Conservation (phyloP, 2,797 vertebrate species). For the Amblyopsis hoosieri region DNA sequence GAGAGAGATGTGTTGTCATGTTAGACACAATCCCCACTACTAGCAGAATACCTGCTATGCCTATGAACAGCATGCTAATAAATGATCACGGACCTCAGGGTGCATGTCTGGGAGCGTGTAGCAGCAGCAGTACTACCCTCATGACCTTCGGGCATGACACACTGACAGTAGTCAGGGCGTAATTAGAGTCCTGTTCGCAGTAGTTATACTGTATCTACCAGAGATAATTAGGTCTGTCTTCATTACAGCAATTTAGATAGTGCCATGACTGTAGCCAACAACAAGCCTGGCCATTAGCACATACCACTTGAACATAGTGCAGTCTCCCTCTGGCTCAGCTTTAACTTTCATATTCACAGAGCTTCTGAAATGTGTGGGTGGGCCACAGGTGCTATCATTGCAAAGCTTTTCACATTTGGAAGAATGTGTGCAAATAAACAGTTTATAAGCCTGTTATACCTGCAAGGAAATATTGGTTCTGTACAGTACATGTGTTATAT, state of each 20-base stretch:
- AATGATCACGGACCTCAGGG: conserved; percentile 30
- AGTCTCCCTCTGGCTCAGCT: conserved; percentile 22
- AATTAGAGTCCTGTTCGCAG: conserved; percentile 64
- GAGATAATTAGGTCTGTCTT: conserved; percentile 68
- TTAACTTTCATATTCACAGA: conserved; percentile 29
- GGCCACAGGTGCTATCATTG: conserved; percentile 46
- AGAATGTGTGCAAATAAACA: conserved; percentile 19
- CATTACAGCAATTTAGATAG: conserved; percentile 55
- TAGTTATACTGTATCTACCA: conserved; percentile 42
- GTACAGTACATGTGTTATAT: neutral
- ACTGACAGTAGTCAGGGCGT: conserved; percentile 49
- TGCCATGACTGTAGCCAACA: conserved; percentile 32
- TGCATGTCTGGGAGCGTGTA: conserved; percentile 15
- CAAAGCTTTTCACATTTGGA: conserved; percentile 31
- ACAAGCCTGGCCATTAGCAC: conserved; percentile 36
- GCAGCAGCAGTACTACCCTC: conserved; percentile 22
- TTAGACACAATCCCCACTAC: conserved; percentile 42
- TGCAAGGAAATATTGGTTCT: conserved; percentile 11
- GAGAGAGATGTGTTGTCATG: conserved; percentile 37
- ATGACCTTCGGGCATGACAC: conserved; percentile 43
- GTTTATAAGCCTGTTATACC: conserved; percentile 25
- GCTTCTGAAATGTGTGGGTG: conserved; percentile 37
- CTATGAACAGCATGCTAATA: conserved; percentile 38
- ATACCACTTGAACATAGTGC: conserved; percentile 44
- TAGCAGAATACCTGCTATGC: conserved; percentile 25